Evolutionary conservation across 2,113 vertebrate genomes (phyloP).

Genomic region (Bujurquina vittata): DNA sequence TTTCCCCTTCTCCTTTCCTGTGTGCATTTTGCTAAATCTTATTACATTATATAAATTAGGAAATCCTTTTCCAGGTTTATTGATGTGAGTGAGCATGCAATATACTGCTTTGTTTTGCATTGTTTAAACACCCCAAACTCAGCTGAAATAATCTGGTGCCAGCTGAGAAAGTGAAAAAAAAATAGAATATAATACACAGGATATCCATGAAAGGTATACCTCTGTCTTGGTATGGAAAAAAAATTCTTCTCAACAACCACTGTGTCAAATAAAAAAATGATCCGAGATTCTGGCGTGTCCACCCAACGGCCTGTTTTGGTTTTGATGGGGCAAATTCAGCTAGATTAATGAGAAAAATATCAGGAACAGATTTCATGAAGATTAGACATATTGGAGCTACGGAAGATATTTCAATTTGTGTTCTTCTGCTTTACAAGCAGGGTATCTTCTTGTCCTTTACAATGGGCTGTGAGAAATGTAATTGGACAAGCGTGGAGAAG

Average conservation of each 20-base stretch:
- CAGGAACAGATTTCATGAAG: slow-evolving; percentile 30
- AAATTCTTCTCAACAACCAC: background rate
- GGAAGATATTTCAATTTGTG: slow-evolving; percentile 75
- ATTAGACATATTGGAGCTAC: slow-evolving; percentile 27
- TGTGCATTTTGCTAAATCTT: background rate
- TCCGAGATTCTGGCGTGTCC: background rate
- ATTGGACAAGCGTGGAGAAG: slow-evolving; percentile 75
- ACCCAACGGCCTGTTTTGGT: background rate
- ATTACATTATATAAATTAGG: background rate
- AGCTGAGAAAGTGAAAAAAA: background rate
- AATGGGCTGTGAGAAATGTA: slow-evolving; percentile 75
- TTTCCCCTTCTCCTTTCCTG: slow-evolving; percentile 25
- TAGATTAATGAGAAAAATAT: slow-evolving; percentile 37
- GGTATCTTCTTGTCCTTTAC: slow-evolving; percentile 74
- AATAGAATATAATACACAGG: background rate
- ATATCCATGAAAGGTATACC: background rate
- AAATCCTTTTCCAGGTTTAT: background rate
- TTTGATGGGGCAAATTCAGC: slow-evolving; percentile 10
- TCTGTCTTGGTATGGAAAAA: background rate
- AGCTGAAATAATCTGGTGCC: background rate
- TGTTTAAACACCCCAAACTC: background rate
- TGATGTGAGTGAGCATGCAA: too few relatives aligned
- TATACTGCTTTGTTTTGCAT: background rate
- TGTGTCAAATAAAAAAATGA: background rate
- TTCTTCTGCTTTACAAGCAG: slow-evolving; percentile 56